phyloP scores from a whole-genome alignment of 1,140 invertebrate species.

The Sweltsa coloradensis region DNA sequence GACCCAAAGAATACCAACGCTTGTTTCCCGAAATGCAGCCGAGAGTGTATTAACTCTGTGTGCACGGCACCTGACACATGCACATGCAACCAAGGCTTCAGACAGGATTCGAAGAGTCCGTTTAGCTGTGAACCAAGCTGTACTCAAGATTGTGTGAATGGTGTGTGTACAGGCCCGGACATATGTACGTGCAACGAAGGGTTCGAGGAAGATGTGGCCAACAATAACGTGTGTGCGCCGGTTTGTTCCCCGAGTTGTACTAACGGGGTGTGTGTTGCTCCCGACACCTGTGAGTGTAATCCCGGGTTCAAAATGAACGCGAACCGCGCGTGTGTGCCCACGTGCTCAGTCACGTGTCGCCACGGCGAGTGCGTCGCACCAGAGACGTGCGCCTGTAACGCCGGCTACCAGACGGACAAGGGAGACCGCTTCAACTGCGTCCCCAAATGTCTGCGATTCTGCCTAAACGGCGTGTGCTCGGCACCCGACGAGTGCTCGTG shows the following conservation, averaged over 20 bases:
- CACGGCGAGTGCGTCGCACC: constrained; percentile 2
- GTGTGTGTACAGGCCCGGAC: constrained; percentile 31
- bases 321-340: not conserved
- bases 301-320: constrained; percentile 29
- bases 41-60: constrained; percentile 19
- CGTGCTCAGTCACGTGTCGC: not conserved
- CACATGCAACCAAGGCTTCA: constrained; percentile 19
- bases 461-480: constrained; percentile 21
- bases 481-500: constrained; percentile 23
- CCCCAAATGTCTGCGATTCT: constrained; percentile 8
- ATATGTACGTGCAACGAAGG: constrained; percentile 33
- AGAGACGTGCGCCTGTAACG: constrained; percentile 14
- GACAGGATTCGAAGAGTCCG: not conserved
- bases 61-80: constrained; percentile 24
- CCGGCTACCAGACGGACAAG: not conserved
- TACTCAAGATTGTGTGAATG: constrained; percentile 27
- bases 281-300: constrained; percentile 46
- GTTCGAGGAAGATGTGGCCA: constrained; percentile 23
- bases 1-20: constrained; percentile 4
- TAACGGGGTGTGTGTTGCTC: constrained; percentile 19
- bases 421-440: not conserved
- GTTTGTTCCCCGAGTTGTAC: constrained; percentile 12
- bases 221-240: constrained; percentile 19
- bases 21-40: constrained; percentile 14
- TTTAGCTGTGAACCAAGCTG: constrained; percentile 18